These are phyloP conservation scores for Cenopis cana DNA, from an alignment of 2,888 invertebrate genomes.

Conservation along the genomic window DNA sequence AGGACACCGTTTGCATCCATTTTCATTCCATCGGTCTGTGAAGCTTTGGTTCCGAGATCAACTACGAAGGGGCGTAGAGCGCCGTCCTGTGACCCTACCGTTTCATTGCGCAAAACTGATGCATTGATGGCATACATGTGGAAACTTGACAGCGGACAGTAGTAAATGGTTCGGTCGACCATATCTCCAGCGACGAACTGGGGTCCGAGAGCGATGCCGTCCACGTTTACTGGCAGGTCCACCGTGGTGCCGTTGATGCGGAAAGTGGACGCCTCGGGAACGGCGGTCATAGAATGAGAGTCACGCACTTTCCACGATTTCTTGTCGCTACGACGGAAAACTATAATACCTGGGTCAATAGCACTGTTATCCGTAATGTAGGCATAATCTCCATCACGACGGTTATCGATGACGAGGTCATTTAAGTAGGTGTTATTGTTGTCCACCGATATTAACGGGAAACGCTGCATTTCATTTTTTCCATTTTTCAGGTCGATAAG, in stretches of 20 bases:
- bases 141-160: constrained; percentile 88
- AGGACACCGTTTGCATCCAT: constrained; percentile 89
- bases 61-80: constrained; percentile 79
- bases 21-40: constrained; percentile 90
- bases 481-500: constrained; percentile 87
- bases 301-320: constrained; percentile 90
- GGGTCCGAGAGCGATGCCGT: constrained; percentile 90
- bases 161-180: constrained; percentile 86
- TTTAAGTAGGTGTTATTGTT: constrained; percentile 87
- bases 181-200: constrained; percentile 71
- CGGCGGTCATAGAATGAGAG: constrained; percentile 86
- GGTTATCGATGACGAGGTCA: constrained; percentile 90
- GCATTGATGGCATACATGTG: constrained; percentile 88
- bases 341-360: constrained; percentile 89
- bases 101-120: constrained; percentile 84
- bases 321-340: constrained; percentile 87
- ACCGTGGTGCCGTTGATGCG: constrained; percentile 85
- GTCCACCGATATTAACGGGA: constrained; percentile 86
- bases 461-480: constrained; percentile 83
- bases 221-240: constrained; percentile 86
- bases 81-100: constrained; percentile 65
- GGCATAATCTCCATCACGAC: constrained; percentile 88
- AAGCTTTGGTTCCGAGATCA: constrained; percentile 86
- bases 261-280: constrained; percentile 84
- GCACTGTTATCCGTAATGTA: constrained; percentile 90